Base-by-base conservation (phyloP, 2,888 invertebrate genomes). In the Hypercompe scribonia region DNA sequence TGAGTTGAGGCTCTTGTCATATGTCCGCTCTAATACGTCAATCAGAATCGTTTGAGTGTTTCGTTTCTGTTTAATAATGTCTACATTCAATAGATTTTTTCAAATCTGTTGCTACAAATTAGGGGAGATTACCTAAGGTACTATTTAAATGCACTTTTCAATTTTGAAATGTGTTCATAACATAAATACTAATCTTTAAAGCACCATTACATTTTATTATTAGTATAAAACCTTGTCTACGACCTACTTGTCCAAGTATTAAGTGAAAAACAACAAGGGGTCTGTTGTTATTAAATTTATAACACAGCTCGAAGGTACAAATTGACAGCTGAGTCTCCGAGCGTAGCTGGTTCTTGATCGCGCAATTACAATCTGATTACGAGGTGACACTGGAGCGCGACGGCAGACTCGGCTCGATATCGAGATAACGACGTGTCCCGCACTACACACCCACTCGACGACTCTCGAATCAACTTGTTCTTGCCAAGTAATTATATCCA, bases 401-500 rank as follows among this genome's bases (percentile, higher is more conserved):
- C 78, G 78, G 78, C 84, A 80, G 81, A 72, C 88, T 86, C 86
- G 84, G 84, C 85, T 87, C 89, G 91, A 91, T 90, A 90, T 88
- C 88, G 90, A 92, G 94, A 93, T 94, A 94, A 94, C 91, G 91
- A 94, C 88, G 88, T 90, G 89, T 90, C 91, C 90, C 88, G 85
- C 90, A 88, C 90, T 88, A 86, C 88, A 87, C 90, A 87, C 89
- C 91, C 91, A 91, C 93, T 92, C 90, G 86, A 90, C 88, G 79
- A 84, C 92, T 90, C 91, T 92, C 90, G 88, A 90, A 89, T 87
- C 90, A 86, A 93, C 94, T 93, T 89, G 92, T 92, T 92, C 93
- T 91, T 89, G 88, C 88, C 87, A 85, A 91, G 89, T 94, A 94
- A 95, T 95, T 94, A 94, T 93, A 94, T 91, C 92, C 92, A 94